Evolutionary conservation across 35 echinoderm and acorn worm species (phyloP).

Genomic region (Nesometra sesokonis): DNA sequence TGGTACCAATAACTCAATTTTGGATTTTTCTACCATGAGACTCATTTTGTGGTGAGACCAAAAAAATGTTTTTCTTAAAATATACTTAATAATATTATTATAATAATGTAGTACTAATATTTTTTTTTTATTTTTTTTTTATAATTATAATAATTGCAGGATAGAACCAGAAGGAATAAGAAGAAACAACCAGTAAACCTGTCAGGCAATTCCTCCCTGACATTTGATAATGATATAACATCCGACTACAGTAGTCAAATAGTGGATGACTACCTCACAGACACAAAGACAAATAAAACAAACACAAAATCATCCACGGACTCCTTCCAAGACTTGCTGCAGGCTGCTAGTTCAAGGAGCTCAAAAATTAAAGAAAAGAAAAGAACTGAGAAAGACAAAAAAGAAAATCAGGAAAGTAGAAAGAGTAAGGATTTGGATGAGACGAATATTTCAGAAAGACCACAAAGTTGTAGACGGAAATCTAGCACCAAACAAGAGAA

Average conservation of each 20-base stretch:
- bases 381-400: not conserved
- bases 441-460: not conserved
- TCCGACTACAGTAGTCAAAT: not conserved
- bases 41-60: too few relatives aligned
- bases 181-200: not conserved
- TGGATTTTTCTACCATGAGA: too few relatives aligned
- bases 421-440: not conserved
- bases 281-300: not conserved
- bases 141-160: not conserved
- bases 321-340: not conserved
- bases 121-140: too few relatives aligned
- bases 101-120: too few relatives aligned
- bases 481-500: conserved; percentile 28
- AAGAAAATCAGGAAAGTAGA: not conserved
- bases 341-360: not conserved
- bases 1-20: too few relatives aligned
- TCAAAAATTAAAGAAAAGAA: conserved; percentile 1
- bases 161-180: not conserved
- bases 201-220: not conserved
- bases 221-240: not conserved
- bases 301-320: not conserved
- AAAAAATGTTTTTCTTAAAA: too few relatives aligned
- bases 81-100: too few relatives aligned
- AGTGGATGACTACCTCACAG: not conserved
- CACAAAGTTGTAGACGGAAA: not conserved